Evolutionary conservation across 2,797 vertebrate species (phyloP).

Genomic region (Psittacula echo): DNA sequence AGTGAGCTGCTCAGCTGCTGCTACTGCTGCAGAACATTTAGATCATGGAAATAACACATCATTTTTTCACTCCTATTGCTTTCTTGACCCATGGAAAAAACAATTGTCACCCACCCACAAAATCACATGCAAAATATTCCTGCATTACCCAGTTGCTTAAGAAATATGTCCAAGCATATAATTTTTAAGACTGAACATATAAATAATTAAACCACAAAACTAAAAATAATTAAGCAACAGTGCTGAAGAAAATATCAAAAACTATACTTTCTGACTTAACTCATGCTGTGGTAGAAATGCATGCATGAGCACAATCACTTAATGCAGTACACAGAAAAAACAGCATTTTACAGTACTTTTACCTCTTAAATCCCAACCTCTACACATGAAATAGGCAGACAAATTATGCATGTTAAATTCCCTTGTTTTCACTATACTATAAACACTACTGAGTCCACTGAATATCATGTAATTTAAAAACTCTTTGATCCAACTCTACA

Average conservation of each 20-base stretch:
- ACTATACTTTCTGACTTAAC: not conserved
- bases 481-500: not conserved
- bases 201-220: not conserved
- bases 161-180: not conserved
- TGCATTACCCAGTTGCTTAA: not conserved
- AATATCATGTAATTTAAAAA: not conserved
- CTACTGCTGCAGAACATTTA: slow-evolving; percentile 83
- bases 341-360: not conserved
- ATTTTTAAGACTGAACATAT: not conserved
- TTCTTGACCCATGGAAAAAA: slow-evolving; percentile 25
- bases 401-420: not conserved
- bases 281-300: not conserved
- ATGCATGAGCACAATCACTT: not conserved
- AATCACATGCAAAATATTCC: not conserved
- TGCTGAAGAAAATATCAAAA: not conserved
- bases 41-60: slow-evolving; percentile 83
- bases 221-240: not conserved
- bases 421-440: not conserved
- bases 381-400: not conserved
- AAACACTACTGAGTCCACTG: not conserved
- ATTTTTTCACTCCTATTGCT: slow-evolving; percentile 80
- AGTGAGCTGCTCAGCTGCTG: slow-evolving; percentile 85
- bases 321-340: not conserved
- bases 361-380: not conserved
- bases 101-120: not conserved